A percentile compares a stretch with the other conserved stretches of the same genome.
phyloP scores from a whole-genome alignment of 2,797 vertebrate species.

The Anniella stebbinsi region DNA sequence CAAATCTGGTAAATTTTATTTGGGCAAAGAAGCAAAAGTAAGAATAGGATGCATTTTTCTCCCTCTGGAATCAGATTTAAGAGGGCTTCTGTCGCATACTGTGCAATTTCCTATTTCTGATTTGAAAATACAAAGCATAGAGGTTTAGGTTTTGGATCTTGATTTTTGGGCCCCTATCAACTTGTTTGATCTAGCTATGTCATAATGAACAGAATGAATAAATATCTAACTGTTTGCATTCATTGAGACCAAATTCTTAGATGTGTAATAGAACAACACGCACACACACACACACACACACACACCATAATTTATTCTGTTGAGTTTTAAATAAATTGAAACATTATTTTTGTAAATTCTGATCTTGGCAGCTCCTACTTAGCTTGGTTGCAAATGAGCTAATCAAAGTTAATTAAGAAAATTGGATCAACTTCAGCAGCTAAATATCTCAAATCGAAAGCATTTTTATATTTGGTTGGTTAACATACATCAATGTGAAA shows the following conservation, averaged over 20 bases:
- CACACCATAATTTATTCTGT: not conserved
- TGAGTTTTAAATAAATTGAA: not conserved
- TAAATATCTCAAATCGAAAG: not conserved
- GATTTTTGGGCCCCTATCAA: not conserved
- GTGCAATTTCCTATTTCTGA: not conserved
- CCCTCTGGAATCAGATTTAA: not conserved
- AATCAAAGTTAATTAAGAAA: not conserved
- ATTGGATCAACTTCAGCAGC: not conserved
- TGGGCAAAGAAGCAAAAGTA: not conserved
- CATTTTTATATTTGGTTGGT: not conserved
- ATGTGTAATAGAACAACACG: not conserved
- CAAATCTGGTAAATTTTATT: not conserved
- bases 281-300: not conserved
- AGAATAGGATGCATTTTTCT: not conserved
- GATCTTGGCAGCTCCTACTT: not conserved
- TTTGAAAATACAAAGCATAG: not conserved
- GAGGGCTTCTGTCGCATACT: not conserved
- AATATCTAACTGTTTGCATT: not conserved
- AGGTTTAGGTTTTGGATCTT: not conserved
- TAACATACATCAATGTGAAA: not conserved
- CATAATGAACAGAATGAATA: not conserved
- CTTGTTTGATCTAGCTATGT: not conserved
- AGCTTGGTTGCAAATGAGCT: not conserved
- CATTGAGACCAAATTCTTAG: not conserved
- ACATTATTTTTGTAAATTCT: not conserved